Conservation (phyloP, 2,113 vertebrate species). For the Hypomesus transpacificus region DNA sequence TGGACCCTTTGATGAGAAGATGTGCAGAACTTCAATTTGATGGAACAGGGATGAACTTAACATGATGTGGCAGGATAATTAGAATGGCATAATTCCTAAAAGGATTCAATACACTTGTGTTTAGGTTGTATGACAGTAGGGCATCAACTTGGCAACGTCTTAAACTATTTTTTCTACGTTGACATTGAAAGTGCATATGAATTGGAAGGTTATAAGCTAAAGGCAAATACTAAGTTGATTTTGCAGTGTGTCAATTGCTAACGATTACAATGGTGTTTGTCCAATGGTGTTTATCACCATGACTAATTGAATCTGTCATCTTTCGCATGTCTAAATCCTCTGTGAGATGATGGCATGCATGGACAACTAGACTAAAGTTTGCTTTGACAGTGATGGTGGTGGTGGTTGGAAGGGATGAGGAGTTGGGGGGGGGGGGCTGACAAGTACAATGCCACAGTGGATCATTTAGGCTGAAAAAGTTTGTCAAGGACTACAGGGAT, state of each 20-base stretch:
- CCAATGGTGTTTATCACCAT: slow-evolving; percentile 42
- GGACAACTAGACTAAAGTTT: slow-evolving; percentile 50
- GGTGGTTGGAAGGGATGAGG: too few species aligned
- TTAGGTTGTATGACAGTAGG: slow-evolving; percentile 30
- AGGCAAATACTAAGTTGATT: slow-evolving; percentile 10
- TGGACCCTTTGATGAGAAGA: not conserved
- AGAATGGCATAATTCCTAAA: slow-evolving; percentile 42
- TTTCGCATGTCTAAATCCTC: slow-evolving; percentile 61
- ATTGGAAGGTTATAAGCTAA: not conserved
- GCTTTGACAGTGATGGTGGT: slow-evolving; percentile 69
- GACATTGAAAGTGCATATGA: not conserved
- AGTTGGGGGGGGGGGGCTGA: slow-evolving; percentile 52
- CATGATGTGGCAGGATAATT: slow-evolving; percentile 51
- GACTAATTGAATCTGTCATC: slow-evolving; percentile 61
- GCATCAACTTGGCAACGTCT: slow-evolving; percentile 30
- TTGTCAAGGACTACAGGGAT: slow-evolving; percentile 45
- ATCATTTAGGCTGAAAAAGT: slow-evolving; percentile 58
- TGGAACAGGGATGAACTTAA: slow-evolving; percentile 43
- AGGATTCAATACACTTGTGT: slow-evolving; percentile 29
- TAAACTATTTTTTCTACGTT: not conserved
- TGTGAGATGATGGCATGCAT: slow-evolving; percentile 51
- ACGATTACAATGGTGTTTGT: slow-evolving; percentile 36
- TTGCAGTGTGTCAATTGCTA: slow-evolving; percentile 19
- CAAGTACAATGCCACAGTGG: slow-evolving; percentile 62
- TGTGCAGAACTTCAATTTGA: not conserved